Evolutionary conservation across 2,113 vertebrate species (phyloP).

Genomic region (Ophiodon elongatus): DNA sequence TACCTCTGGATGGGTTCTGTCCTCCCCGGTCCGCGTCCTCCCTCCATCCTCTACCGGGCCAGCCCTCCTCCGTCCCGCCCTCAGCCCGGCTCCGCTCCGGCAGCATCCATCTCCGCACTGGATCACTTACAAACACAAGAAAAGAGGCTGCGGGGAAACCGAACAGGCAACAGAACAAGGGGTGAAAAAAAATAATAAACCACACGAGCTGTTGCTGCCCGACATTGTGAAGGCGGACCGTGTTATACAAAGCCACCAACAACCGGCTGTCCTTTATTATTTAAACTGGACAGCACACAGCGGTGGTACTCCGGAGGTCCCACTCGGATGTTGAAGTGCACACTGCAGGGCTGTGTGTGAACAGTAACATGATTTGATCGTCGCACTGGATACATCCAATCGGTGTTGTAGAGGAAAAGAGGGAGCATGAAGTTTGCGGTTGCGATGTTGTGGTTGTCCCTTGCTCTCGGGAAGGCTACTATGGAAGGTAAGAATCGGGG

Average conservation of each 20-base stretch:
- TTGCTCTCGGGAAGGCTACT: slow-evolving; percentile 59
- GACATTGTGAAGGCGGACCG: slow-evolving; percentile 25
- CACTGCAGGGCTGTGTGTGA: background rate
- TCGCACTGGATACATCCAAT: slow-evolving; percentile 4
- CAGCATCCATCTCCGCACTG: slow-evolving; percentile 33
- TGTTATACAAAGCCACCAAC: slow-evolving; percentile 17
- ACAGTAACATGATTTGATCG: slow-evolving; percentile 44
- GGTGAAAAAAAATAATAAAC: background rate
- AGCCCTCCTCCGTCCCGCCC: slow-evolving; percentile 56
- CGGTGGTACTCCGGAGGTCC: slow-evolving; percentile 30
- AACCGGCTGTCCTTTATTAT: slow-evolving; percentile 29
- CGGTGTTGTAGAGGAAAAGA: background rate
- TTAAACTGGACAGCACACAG: slow-evolving; percentile 19
- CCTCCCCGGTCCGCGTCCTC: slow-evolving; percentile 28
- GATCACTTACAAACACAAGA: slow-evolving; percentile 37
- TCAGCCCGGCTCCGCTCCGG: slow-evolving; percentile 35
- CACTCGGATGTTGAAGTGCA: slow-evolving; percentile 18
- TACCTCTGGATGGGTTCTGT: slow-evolving; percentile 24
- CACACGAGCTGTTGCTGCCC: slow-evolving; percentile 12
- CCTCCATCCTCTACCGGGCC: slow-evolving; percentile 56
- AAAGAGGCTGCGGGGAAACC: slow-evolving; percentile 35
- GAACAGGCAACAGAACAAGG: slow-evolving; percentile 20
- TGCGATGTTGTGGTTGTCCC: slow-evolving; percentile 66
- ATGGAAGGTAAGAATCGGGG: slow-evolving; percentile 73
- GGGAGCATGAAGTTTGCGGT: slow-evolving; percentile 78